Conservation (phyloP, 1,140 invertebrate genomes). For the Anoplophora glabripennis region DNA sequence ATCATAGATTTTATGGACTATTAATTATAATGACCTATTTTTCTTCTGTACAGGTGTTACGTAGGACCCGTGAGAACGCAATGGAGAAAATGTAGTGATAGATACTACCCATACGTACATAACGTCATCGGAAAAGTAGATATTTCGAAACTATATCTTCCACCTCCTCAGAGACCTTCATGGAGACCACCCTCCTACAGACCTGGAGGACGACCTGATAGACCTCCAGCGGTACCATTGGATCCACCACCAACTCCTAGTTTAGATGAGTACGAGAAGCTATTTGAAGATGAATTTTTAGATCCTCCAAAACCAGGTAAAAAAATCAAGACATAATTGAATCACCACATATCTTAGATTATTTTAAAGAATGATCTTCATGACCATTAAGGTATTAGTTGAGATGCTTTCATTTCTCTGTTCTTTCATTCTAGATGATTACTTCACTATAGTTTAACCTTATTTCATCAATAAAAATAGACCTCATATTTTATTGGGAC, state of each 20-base stretch:
- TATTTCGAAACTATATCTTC: constrained; percentile 16
- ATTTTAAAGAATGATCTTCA: too few relatives aligned
- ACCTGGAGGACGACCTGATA: constrained; percentile 35
- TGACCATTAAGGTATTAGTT: too few relatives aligned
- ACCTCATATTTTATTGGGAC: too few relatives aligned
- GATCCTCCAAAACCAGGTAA: constrained; percentile 52
- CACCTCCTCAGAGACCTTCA: constrained; percentile 9
- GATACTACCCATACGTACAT: constrained; percentile 64
- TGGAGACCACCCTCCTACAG: too few relatives aligned
- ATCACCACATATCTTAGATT: too few relatives aligned
- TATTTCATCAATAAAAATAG: too few relatives aligned
- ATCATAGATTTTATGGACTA: too few relatives aligned
- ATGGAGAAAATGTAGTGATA: constrained; percentile 79
- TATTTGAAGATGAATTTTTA: constrained; percentile 42
- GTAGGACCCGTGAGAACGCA: constrained; percentile 70
- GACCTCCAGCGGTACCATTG: constrained; percentile 36
- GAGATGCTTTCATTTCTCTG: too few relatives aligned
- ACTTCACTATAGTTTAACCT: too few relatives aligned
- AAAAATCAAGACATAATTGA: background rate
- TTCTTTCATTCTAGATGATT: too few relatives aligned
- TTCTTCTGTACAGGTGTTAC: too few relatives aligned
- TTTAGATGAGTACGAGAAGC: constrained; percentile 48
- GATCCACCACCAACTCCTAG: constrained; percentile 39
- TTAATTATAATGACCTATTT: too few relatives aligned
- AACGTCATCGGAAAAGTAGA: constrained; percentile 30